Evolutionary conservation across 2,797 vertebrate species (phyloP), one percentile per base, ranked within the genome.

Genomic region (Tadarida brasiliensis): DNA sequence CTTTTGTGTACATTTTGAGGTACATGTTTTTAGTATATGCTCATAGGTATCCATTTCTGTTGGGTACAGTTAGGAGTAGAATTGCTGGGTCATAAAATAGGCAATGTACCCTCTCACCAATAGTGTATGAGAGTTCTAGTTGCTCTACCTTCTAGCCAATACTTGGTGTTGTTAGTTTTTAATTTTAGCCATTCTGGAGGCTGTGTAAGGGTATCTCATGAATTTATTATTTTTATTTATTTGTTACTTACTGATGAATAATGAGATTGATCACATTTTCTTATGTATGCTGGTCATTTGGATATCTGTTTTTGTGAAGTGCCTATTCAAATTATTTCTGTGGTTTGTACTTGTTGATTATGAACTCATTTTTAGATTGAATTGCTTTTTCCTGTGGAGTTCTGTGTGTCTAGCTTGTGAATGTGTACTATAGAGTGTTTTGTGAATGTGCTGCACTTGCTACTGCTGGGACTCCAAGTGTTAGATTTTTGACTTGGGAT

Each of bases 251-350:
- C 11, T 67, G 28, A 47, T 84, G 47, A 74, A 44, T 74, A 74
- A 63, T n/a, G 57, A 63, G 20, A 22, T 26, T 65, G 19, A 68
- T 56, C 49, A 67, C 61, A 11, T 67, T 85, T 65, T 85, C 16
- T 17, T 67, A 49, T 6, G 7, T 56, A 67, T 56, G 47, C 33
- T 67, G 49, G 15, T 85, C 44, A 84, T 83, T 74, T 24, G 7
- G 80, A 56, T 33, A 74, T 73, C 44, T 67, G 54, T 73, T 91
- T 82, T 87, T 76, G 51, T 92, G 84, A 82, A 82, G 17, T 54
- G 6, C 35, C 51, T 57, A 5, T 39, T 54, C 14, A 70, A 54
- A 88, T 61, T 87, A 20, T 88, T 63, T 47, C 77, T 54, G 51
- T 74, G 26, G 26, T 76, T 76, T 92, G 39, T 82, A 28, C 54